phyloP scores from a whole-genome alignment of 2,113 vertebrate species.

The Bubo bubo region DNA sequence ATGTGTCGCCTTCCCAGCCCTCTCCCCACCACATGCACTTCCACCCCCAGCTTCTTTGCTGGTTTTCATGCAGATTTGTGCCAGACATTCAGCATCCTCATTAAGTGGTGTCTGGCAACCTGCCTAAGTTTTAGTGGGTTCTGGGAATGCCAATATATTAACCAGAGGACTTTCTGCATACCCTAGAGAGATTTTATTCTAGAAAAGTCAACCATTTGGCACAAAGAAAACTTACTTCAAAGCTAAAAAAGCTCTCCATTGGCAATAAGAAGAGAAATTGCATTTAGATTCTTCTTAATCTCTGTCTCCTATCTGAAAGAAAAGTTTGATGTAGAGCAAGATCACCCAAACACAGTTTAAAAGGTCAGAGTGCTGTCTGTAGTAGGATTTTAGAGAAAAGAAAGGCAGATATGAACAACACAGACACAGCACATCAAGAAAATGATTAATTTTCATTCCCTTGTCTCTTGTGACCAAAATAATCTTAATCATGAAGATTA shows the following conservation, averaged over 20 bases:
- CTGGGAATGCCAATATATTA: constrained; percentile 83
- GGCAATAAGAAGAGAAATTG: constrained; percentile 67
- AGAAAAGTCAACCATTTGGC: constrained; percentile 80
- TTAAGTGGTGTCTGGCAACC: constrained; percentile 80
- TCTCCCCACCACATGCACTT: not conserved
- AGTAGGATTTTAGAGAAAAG: constrained; percentile 56
- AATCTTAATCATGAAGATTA: constrained; percentile 44
- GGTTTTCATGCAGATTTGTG: constrained; percentile 70
- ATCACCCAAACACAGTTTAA: constrained; percentile 39
- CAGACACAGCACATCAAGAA: not conserved
- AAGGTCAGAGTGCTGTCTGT: constrained; percentile 40
- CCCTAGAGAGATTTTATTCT: constrained; percentile 74
- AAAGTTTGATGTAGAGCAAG: constrained; percentile 42
- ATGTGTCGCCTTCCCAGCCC: constrained; percentile 6
- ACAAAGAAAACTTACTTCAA: constrained; percentile 63
- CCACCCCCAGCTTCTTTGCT: constrained; percentile 55
- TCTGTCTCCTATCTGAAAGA: constrained; percentile 60
- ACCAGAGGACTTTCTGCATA: constrained; percentile 76
- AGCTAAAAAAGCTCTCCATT: constrained; percentile 60
- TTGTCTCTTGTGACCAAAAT: constrained; percentile 18
- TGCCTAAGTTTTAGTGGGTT: constrained; percentile 77
- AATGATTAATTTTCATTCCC: constrained; percentile 18
- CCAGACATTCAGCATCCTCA: constrained; percentile 77
- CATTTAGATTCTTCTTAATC: constrained; percentile 62
- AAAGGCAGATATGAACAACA: constrained; percentile 3